phyloP scores from a whole-genome alignment of 64 coral and sea anemone species.

The Stylophora pistillata region DNA sequence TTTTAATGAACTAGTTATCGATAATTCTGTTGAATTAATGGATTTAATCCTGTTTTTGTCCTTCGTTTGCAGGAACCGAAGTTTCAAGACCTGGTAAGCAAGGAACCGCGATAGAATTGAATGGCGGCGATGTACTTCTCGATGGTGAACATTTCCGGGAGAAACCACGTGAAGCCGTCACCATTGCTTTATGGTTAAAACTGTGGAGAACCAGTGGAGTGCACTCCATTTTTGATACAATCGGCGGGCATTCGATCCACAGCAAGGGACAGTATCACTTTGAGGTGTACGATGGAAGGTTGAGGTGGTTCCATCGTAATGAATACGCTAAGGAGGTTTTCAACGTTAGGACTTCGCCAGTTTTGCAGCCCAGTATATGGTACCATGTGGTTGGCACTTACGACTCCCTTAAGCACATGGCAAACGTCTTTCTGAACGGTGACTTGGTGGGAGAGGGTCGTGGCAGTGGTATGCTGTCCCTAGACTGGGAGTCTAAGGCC shows the following conservation, averaged over 20 bases:
- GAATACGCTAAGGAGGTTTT: constrained; percentile 67
- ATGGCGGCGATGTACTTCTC: constrained; percentile 68
- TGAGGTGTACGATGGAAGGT: constrained; percentile 63
- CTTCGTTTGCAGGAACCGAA: constrained; percentile 5
- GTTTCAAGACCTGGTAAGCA: constrained; percentile 10
- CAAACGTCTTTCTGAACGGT: constrained; percentile 82
- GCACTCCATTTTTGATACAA: constrained; percentile 77
- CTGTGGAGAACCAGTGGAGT: constrained; percentile 63
- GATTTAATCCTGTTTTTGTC: background rate
- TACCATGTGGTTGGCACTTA: constrained; percentile 94
- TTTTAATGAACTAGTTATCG: too few species aligned
- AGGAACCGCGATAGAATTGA: constrained; percentile 61
- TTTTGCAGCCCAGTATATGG: constrained; percentile 71
- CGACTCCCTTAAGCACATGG: constrained; percentile 62
- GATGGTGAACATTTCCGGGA: constrained; percentile 76
- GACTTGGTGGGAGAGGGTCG: constrained; percentile 48
- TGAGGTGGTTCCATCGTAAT: constrained; percentile 83
- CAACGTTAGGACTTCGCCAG: constrained; percentile 55
- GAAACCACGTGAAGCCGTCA: constrained; percentile 75
- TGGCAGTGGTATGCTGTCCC: constrained; percentile 79
- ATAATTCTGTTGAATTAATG: background rate
- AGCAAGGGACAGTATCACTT: constrained; percentile 67
- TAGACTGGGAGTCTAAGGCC: constrained; percentile 67
- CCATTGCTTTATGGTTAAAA: constrained; percentile 90
- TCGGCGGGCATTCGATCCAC: constrained; percentile 29